Evolutionary conservation across 1,140 invertebrate genomes (phyloP).

Genomic region (Anastrepha obliqua): DNA sequence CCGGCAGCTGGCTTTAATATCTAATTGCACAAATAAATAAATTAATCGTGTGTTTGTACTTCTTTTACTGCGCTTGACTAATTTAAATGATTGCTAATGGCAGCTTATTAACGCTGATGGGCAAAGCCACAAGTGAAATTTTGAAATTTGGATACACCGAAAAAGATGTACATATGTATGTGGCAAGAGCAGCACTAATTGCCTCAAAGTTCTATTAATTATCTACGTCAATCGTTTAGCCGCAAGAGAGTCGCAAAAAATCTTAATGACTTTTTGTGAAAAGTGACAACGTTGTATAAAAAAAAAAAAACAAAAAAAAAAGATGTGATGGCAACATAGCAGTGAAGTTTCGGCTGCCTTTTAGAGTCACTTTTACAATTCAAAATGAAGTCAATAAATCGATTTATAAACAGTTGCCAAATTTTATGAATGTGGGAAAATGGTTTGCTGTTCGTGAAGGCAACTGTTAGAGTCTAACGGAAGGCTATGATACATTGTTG

Average conservation of each 20-base stretch:
- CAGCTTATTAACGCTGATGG: background rate
- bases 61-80: background rate
- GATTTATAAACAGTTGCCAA: background rate
- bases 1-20: background rate
- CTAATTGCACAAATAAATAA: background rate
- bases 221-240: background rate
- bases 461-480: background rate
- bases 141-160: background rate
- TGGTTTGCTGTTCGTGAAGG: background rate
- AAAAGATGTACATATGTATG: background rate
- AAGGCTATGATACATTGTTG: background rate
- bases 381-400: background rate
- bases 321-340: no score
- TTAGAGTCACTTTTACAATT: no score
- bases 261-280: background rate
- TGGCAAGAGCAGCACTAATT: background rate
- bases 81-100: background rate
- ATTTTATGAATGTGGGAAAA: background rate
- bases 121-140: background rate
- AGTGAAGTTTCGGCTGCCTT: no score
- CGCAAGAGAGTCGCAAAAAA: background rate
- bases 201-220: conserved; percentile 1
- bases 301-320: no score
- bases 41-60: background rate
- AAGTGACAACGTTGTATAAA: no score